Evolutionary conservation across 2,797 vertebrate genomes (phyloP), one percentile per base, ranked within the genome.

Genomic region (Rhynchonycteris naso): DNA sequence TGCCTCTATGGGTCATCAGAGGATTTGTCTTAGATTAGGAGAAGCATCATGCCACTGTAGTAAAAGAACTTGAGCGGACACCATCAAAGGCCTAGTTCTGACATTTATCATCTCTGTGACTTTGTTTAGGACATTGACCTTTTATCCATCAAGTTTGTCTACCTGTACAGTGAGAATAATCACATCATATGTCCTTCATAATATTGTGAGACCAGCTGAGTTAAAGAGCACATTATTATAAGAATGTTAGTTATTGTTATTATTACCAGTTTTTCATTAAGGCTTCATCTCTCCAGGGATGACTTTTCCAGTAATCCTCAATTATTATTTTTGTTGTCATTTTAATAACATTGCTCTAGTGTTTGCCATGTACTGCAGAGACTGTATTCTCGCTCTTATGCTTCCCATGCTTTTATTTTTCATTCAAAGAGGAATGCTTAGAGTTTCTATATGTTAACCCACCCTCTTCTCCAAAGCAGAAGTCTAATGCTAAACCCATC

Each of bases 381-480:
- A 72, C 30, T 71, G 30, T 96, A 18, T 68, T 61, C 30, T 63
- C 43, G 79, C 35, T 90, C 18, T 72, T 61, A 35, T 69, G 74
- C 63, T 92, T 79, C 90, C 50, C 28, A n/a, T 15, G 11, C 2
- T 71, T 66, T 22, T n/a, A 16, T 69, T 92, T 89, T 74, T 30
- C 1, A 74, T 68, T 47, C 15, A 38, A 33, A 66, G 28, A 47
- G 30, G 7, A 71, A 75, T 71, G 35, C 16, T 90, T 76, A 54
- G 66, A 47, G 2, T 89, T 95, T 91, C 43, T 80, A 21, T 61
- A 65, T 7, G 69, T n/a, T 4, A 24, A 58, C 2, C 30, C 50
- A 81, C 61, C 21, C 15, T 83, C 21, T 95, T 76, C 72, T 92
- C 71, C 35, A 88, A 90, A 94, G 43, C 50, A 83, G 28, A 92